phyloP scores from a whole-genome alignment of 2,888 invertebrate species.

The Acanthosepion lycidas region DNA sequence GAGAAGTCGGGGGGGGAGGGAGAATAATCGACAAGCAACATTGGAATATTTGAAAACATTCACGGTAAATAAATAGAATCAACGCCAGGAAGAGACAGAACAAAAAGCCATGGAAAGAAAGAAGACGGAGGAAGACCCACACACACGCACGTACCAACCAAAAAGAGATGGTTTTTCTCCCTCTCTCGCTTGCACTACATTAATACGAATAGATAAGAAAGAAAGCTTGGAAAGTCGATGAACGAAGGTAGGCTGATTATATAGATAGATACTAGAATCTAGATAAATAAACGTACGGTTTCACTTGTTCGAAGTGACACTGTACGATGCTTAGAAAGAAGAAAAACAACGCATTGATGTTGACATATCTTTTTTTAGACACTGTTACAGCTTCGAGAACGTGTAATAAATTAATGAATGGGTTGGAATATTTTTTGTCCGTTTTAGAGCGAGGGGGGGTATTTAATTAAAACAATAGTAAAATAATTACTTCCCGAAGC shows the following conservation, averaged over 20 bases:
- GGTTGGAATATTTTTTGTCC: neutral
- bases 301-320: neutral
- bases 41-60: too few relatives aligned
- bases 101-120: neutral
- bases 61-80: neutral
- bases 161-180: neutral
- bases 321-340: neutral
- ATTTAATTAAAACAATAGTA: neutral
- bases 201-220: neutral
- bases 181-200: neutral
- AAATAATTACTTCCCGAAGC: too few relatives aligned
- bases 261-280: neutral
- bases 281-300: constrained; percentile 54
- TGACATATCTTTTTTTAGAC: neutral
- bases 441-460: neutral
- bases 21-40: too few relatives aligned
- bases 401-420: too few relatives aligned
- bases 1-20: too few relatives aligned
- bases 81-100: neutral
- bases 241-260: constrained; percentile 53
- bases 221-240: neutral
- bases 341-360: neutral
- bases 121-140: neutral
- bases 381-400: too few relatives aligned
- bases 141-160: neutral